Base-by-base conservation (phyloP, 2,888 invertebrate species). In the Liodrosophila aerea region DNA sequence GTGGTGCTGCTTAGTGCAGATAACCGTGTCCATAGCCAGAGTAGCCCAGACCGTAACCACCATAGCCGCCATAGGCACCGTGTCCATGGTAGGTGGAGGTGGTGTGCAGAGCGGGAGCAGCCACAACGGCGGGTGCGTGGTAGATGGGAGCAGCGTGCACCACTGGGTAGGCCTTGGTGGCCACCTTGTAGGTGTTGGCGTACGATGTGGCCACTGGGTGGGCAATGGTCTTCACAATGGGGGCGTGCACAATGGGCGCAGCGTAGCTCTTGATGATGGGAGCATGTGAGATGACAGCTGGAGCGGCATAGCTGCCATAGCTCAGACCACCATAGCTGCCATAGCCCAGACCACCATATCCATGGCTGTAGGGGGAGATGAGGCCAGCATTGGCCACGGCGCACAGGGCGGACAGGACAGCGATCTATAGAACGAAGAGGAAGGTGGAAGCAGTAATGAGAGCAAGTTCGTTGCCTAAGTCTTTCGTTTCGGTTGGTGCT, bases 341-440 rank as follows among this genome's bases (percentile, higher is more conserved):
- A 80, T 89, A 77, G 37, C 86, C 74, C 59, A 84, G 27, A 1
- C 22, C 22, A 5, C 78, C 72, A 33, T 84, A 70, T 49, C 88
- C 81, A 51, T 83, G 74, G 53, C 85, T 76, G 40, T 88, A 87
- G 52, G 87, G 87, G 1, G 87, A 73, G 31, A 89, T 67, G 50
- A 89, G 86, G 64, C 91, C 90, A 63, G 91, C 91, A 60, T 89
- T 90, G 67, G 88, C 89, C 50, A 88, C 89, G 62, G 90, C 90
- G 76, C 90, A 88, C 70, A 91, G 85, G 41, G 91, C 88, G 59
- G 91, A 89, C 64, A 91, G 81, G 39, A 90, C 80, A 37, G 85
- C 85, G 44, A 88, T 81, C 89, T 89, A 57, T 4, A 72, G 70
- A 7, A 33, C 18, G 4, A 15, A 7, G 34, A 0, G 2, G 11